These are phyloP conservation scores for Salarias fasciatus DNA, from an alignment of 2,797 vertebrate species.

Conservation along the genomic window DNA sequence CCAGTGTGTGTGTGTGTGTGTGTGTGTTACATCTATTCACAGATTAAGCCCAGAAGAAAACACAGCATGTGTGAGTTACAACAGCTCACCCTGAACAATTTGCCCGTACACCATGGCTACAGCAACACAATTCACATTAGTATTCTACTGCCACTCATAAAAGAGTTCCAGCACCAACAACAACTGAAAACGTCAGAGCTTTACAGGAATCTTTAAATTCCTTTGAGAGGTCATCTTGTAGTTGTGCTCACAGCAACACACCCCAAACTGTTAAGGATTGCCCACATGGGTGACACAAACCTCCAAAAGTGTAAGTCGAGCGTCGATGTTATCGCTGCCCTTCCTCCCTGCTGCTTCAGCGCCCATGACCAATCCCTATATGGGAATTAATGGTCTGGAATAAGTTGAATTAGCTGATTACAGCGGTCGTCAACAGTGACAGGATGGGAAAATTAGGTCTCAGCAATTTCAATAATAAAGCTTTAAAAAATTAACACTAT, in stretches of 20 bases:
- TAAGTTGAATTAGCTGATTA: slow-evolving; percentile 80
- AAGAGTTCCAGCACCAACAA: slow-evolving; percentile 25
- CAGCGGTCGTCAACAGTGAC: slow-evolving; percentile 66
- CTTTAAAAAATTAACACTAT: slow-evolving; percentile 81
- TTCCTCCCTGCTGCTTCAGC: slow-evolving; percentile 39
- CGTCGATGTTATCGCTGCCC: slow-evolving; percentile 34
- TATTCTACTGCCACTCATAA: slow-evolving; percentile 44
- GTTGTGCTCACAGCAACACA: slow-evolving; percentile 22
- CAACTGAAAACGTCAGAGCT: slow-evolving; percentile 20
- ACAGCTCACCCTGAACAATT: slow-evolving; percentile 33
- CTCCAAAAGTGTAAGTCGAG: slow-evolving; percentile 25
- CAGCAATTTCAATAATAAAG: slow-evolving; percentile 84
- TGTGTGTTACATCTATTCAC: slow-evolving; percentile 61
- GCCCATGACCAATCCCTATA: slow-evolving; percentile 55
- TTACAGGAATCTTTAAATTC: slow-evolving; percentile 51
- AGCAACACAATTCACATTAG: slow-evolving; percentile 36
- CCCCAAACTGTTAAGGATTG: slow-evolving; percentile 36
- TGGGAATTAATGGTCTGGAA: slow-evolving; percentile 75
- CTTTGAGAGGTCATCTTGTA: slow-evolving; percentile 22
- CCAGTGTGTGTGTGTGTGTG: slow-evolving; percentile 30
- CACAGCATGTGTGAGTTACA: slow-evolving; percentile 52
- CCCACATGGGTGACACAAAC: slow-evolving; percentile 14
- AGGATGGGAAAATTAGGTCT: slow-evolving; percentile 79
- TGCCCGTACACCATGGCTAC: slow-evolving; percentile 19
- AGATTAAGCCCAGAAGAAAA: slow-evolving; percentile 68